phyloP scores from a whole-genome alignment of 2,888 invertebrate species.

The Periphyllus acericola region DNA sequence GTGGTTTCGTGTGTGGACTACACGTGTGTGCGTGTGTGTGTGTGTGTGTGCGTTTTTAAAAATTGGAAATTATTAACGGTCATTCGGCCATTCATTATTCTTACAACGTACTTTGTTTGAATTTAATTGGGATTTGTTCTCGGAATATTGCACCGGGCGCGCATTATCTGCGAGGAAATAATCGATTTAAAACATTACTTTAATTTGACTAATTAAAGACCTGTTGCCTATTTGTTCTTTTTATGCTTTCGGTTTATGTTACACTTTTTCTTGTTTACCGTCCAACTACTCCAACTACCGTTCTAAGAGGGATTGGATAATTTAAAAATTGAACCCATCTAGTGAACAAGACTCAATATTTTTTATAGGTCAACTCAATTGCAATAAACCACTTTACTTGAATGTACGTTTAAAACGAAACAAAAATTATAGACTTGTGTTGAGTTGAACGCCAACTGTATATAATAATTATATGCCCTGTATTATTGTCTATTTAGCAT shows the following conservation, averaged over 20 bases:
- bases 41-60: background rate
- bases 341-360: background rate
- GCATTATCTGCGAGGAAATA: background rate
- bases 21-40: too few relatives aligned
- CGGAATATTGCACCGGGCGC: too few relatives aligned
- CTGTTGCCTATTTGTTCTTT: background rate
- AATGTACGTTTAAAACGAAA: background rate
- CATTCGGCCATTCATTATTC: too few relatives aligned
- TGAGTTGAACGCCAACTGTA: background rate
- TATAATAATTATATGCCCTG: background rate
- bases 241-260: background rate
- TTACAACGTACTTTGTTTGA: too few relatives aligned
- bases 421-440: background rate
- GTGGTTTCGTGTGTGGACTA: background rate
- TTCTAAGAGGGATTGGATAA: background rate
- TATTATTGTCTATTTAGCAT: background rate
- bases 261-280: background rate
- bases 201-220: background rate
- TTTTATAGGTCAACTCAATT: background rate
- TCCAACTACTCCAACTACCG: too few relatives aligned
- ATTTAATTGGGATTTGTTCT: too few relatives aligned
- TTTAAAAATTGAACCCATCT: background rate
- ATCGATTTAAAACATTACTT: background rate
- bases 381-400: background rate
- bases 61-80: too few relatives aligned